phyloP scores from a whole-genome alignment of 1,140 invertebrate species.

The Bombus sylvicola region DNA sequence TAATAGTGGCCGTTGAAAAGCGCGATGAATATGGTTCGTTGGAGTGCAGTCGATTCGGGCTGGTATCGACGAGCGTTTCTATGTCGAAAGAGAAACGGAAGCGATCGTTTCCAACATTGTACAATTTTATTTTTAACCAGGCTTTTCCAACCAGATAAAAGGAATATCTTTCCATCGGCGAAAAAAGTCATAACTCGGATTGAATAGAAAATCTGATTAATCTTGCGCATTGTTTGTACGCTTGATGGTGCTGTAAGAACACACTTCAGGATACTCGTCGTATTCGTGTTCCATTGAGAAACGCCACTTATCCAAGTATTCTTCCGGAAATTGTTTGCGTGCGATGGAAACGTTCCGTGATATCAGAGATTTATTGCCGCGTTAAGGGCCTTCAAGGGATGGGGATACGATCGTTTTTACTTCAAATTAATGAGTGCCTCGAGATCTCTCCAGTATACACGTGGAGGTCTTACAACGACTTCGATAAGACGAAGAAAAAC shows the following conservation, averaged over 20 bases:
- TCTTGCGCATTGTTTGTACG: not conserved
- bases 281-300: not conserved
- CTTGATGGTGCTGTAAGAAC: not conserved
- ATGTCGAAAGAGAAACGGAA: not conserved
- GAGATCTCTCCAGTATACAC: not conserved
- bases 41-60: constrained; percentile 18
- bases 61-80: constrained; percentile 25
- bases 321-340: constrained; percentile 35
- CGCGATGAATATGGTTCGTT: constrained; percentile 48
- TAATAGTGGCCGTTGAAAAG: constrained; percentile 26
- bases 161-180: not conserved
- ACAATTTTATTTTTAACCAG: not conserved
- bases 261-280: not conserved
- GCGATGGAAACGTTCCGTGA: constrained; percentile 17
- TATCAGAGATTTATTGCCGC: constrained; percentile 29
- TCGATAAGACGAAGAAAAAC: not conserved
- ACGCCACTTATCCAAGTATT: not conserved
- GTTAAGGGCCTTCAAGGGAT: constrained; percentile 3
- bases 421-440: constrained; percentile 16
- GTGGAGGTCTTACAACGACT: not conserved
- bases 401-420: constrained; percentile 11
- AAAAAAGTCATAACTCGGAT: not conserved
- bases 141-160: not conserved
- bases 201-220: not conserved
- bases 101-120: constrained; percentile 1